Base-by-base conservation (phyloP, 2,797 vertebrate genomes). In the Podarcis siculus region DNA sequence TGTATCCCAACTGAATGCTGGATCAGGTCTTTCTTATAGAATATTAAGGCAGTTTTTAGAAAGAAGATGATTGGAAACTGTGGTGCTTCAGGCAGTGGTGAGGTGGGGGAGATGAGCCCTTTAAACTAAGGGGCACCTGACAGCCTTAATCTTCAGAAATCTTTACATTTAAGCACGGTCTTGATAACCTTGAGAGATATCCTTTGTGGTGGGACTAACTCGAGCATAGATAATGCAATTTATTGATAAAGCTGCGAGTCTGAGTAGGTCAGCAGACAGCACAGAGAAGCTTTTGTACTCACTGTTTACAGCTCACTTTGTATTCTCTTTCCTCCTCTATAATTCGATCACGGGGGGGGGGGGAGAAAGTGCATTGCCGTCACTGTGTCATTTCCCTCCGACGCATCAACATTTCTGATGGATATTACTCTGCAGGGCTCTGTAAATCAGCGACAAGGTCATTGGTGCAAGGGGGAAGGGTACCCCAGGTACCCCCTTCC, bases 121-220 rank as follows among this genome's bases (percentile, higher is more conserved):
- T 49, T 84, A 58, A 84, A 37, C 75, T 76, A 39, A 75, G 55
- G 15, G 12, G n/a, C 13, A 75, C 58, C 12, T 61, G 32, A 72
- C n/a, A 75, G 32, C 19, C n/a, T 69, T 79, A 27, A 67, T 86
- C n/a, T 86, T 79, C 9, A 86, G 84, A 89, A 93, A 93, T 61
- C 85, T 83, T 91, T 87, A 83, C 86, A 87, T 76, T 87, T 87
- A 42, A 79, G 87, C 71, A 83, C 8, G 35, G 77, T 87, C 85
- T 80, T 64, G 82, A 93, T 91, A 94, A 91, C 91, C 93, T 94
- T 95, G 87, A 71, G 17, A 89, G 84, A 90, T 92, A 64, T 49
- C 64, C 82, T 92, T 77, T 89, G 82, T 66, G 27, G 84, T 66
- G 27, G 84, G 92, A 91, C 89, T 91, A 88, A 90, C 86, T 78